phyloP scores from a whole-genome alignment of 2,113 vertebrate genomes.

The Hiodon alosoides region DNA sequence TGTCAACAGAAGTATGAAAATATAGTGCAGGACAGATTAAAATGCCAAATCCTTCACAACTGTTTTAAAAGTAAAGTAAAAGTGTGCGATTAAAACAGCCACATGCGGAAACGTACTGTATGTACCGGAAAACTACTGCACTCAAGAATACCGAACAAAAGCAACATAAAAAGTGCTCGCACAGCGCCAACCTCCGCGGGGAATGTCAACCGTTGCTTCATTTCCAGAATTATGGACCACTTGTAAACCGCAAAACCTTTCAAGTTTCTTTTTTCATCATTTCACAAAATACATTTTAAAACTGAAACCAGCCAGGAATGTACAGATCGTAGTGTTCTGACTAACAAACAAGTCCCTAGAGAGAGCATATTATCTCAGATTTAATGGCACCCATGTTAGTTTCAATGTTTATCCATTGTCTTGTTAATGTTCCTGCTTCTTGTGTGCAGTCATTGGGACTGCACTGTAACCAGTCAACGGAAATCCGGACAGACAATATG shows the following conservation, averaged over 20 bases:
- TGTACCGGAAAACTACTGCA: no score
- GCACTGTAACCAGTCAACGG: no score
- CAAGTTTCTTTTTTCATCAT: background rate
- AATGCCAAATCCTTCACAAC: no score
- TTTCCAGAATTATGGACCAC: background rate
- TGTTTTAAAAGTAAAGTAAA: no score
- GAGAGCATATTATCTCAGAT: conserved; percentile 18
- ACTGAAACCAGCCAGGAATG: background rate
- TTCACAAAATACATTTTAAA: conserved; percentile 8
- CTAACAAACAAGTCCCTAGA: conserved; percentile 29
- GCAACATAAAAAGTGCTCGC: background rate
- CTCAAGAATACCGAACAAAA: background rate
- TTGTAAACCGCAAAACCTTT: background rate
- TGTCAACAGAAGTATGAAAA: no score
- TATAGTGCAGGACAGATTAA: no score
- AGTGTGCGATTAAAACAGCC: no score
- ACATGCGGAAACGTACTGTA: no score
- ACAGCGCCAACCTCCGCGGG: background rate
- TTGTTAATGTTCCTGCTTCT: conserved; percentile 12
- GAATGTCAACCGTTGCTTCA: background rate
- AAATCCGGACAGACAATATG: no score
- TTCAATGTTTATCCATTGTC: conserved; percentile 14
- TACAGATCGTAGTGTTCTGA: conserved; percentile 10
- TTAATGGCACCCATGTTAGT: conserved; percentile 12
- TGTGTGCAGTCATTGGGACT: no score